Evolutionary conservation across 2,888 invertebrate species (phyloP).

Genomic region (Yponomeuta sedellus): DNA sequence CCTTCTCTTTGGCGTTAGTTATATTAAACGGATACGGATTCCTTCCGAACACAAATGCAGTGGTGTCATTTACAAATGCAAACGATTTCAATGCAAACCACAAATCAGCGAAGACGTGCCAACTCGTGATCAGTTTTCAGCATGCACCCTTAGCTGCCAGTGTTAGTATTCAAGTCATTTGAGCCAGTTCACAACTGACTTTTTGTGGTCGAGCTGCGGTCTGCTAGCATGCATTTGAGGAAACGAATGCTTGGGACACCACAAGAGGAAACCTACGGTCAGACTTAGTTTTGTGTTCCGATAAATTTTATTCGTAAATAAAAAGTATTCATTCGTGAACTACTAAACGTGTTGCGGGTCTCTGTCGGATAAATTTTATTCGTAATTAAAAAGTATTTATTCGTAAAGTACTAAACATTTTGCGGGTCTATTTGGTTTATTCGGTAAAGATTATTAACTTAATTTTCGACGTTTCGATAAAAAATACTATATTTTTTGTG

Average conservation of each 20-base stretch:
- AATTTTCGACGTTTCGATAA: constrained; percentile 3
- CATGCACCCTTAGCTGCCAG: constrained; percentile 2
- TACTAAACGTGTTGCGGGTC: no score
- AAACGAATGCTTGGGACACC: constrained; percentile 50
- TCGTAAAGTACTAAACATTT: no score
- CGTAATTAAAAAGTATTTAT: no score
- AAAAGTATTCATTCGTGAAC: no score
- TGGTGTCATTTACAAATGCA: not conserved
- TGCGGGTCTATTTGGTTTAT: constrained; percentile 14
- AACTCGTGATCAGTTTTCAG: constrained; percentile 7
- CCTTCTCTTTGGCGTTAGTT: no score
- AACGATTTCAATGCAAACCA: constrained; percentile 2
- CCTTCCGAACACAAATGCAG: not conserved
- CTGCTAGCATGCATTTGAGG: constrained; percentile 24
- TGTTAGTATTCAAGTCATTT: constrained; percentile 11
- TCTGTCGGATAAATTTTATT: constrained; percentile 9
- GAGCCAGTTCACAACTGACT: constrained; percentile 5
- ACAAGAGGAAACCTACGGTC: constrained; percentile 57
- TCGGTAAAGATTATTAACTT: no score
- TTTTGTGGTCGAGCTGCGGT: not conserved
- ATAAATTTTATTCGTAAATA: no score
- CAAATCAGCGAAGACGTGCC: constrained; percentile 4
- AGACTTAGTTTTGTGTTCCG: constrained; percentile 16
- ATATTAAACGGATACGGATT: not conserved
- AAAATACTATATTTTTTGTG: not conserved